phyloP scores from a whole-genome alignment of 2,797 vertebrate species.

The Hypotaenidia okinawae region DNA sequence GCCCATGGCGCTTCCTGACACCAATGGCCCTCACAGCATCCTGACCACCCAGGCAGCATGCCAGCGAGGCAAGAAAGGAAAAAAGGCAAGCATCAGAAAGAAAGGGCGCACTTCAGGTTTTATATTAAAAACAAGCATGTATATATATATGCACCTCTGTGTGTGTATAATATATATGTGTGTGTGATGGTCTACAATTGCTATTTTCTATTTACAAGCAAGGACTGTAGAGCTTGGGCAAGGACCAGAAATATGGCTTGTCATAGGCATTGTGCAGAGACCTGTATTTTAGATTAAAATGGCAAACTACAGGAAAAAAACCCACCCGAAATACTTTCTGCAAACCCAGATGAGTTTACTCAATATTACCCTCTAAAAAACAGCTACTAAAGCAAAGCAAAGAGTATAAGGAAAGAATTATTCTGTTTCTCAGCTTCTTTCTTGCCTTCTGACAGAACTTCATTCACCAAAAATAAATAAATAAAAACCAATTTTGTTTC shows the following conservation, averaged over 20 bases:
- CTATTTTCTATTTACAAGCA: neutral
- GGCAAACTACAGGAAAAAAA: neutral
- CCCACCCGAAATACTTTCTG: neutral
- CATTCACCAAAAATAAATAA: neutral
- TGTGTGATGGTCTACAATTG: no score
- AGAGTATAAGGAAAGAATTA: neutral
- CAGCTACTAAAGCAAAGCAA: neutral
- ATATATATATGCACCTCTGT: no score
- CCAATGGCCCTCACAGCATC: neutral
- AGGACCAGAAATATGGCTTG: neutral
- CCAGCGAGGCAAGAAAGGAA: neutral
- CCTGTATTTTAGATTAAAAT: neutral
- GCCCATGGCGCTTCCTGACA: neutral
- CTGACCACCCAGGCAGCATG: accelerated
- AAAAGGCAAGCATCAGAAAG: neutral
- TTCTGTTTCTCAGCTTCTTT: neutral
- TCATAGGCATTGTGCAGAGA: neutral
- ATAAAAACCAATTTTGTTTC: neutral
- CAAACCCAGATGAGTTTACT: neutral
- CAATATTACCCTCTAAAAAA: neutral
- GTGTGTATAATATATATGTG: no score
- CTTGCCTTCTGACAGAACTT: neutral
- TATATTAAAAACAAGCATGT: neutral
- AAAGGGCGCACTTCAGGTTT: neutral
- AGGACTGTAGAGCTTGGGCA: neutral